These are phyloP conservation scores for Physeter macrocephalus DNA, from an alignment of 2,113 vertebrate species.

Conservation along the genomic window DNA sequence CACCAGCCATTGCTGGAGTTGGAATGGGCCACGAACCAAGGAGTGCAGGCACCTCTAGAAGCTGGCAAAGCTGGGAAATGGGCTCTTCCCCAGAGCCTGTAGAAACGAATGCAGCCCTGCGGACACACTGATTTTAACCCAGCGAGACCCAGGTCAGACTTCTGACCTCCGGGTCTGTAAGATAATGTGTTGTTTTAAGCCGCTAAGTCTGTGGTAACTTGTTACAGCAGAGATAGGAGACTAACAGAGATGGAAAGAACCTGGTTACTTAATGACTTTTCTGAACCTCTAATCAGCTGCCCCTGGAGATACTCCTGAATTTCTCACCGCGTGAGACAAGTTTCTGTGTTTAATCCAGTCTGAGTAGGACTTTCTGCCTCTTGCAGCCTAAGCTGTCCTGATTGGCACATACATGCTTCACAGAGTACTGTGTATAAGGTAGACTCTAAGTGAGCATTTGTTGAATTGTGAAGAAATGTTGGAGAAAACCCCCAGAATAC, in stretches of 20 bases:
- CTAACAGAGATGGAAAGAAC: not conserved
- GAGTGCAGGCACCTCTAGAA: not conserved
- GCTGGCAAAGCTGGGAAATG: not conserved
- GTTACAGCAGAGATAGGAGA: not conserved
- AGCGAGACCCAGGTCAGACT: not conserved
- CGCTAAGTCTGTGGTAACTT: not conserved
- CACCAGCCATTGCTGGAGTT: not conserved
- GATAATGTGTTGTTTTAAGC: not conserved
- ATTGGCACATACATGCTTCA: not conserved
- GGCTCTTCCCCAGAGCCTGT: not conserved
- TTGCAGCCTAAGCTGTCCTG: not conserved
- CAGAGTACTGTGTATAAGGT: not conserved
- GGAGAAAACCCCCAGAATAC: not conserved
- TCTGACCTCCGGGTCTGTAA: not conserved
- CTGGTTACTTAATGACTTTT: not conserved
- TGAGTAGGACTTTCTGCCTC: not conserved
- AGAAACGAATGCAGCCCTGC: not conserved
- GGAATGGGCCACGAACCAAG: not conserved
- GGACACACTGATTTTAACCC: not conserved
- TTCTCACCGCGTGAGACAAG: not conserved
- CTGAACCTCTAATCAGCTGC: not conserved
- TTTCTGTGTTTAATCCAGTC: not conserved
- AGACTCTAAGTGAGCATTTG: not conserved
- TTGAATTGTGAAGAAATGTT: not conserved
- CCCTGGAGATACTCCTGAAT: not conserved